Percentiles rank a stretch among this genome's conserved stretches.
phyloP scores from a whole-genome alignment of 2,888 invertebrate genomes.

The Theretra japonica region DNA sequence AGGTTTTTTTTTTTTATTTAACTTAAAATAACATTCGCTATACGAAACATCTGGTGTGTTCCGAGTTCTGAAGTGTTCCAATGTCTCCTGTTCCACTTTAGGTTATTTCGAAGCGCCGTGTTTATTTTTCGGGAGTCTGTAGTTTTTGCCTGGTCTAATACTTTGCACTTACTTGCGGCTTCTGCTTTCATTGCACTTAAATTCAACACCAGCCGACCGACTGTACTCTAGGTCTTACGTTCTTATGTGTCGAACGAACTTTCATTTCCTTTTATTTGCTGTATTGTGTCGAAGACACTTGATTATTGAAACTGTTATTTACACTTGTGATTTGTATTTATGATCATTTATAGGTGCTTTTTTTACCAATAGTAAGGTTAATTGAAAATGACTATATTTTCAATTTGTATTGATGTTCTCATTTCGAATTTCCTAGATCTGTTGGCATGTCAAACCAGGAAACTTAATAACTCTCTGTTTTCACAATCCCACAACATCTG shows the following conservation, averaged over 20 bases:
- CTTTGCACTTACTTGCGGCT: constrained; percentile 37
- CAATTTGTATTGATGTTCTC: too few species aligned
- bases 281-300: not conserved
- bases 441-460: too few species aligned
- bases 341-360: not conserved
- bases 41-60: constrained; percentile 44
- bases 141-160: constrained; percentile 34
- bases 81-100: constrained; percentile 43
- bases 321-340: not conserved
- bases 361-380: too few species aligned
- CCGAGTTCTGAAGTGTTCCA: not conserved
- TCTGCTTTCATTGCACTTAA: constrained; percentile 33
- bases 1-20: constrained; percentile 34
- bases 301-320: too few species aligned
- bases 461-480: too few species aligned
- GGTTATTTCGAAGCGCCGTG: constrained; percentile 36
- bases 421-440: too few species aligned
- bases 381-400: too few species aligned
- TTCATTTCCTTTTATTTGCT: constrained; percentile 1
- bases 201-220: constrained; percentile 27
- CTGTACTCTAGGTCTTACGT: not conserved
- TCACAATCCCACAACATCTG: too few species aligned
- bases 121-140: constrained; percentile 35
- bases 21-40: constrained; percentile 40
- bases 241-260: not conserved